These are phyloP conservation scores for Sycobia sp. DNA, from an alignment of 1,140 invertebrate genomes.

Conservation along the genomic window DNA sequence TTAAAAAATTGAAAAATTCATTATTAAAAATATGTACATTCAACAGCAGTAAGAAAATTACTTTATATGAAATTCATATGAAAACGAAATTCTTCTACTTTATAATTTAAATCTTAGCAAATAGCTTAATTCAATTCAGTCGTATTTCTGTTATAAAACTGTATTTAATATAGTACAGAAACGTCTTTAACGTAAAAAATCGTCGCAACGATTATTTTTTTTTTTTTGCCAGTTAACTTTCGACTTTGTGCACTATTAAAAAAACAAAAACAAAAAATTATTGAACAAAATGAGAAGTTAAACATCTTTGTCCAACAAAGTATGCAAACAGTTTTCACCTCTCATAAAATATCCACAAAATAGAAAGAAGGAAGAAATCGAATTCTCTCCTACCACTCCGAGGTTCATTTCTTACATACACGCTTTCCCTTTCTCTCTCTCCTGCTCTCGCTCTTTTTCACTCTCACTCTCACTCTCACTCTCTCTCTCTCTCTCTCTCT, in stretches of 20 bases:
- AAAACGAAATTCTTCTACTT: no score
- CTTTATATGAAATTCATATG: no score
- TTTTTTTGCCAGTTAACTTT: constrained; percentile 24
- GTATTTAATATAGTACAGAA: no score
- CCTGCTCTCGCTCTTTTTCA: no score
- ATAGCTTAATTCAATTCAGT: no score
- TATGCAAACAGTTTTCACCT: background rate
- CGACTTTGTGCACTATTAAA: constrained; percentile 2
- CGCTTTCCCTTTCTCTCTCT: background rate
- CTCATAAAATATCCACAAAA: background rate
- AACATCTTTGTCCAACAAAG: background rate
- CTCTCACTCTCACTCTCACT: background rate
- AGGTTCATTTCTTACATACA: constrained; percentile 7
- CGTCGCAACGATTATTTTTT: no score
- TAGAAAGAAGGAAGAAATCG: constrained; percentile 37
- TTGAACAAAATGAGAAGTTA: constrained; percentile 39
- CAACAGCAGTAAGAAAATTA: no score
- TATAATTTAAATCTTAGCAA: no score
- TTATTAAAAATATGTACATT: no score
- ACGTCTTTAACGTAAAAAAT: no score
- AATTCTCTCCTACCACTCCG: constrained; percentile 53
- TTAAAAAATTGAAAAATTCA: no score
- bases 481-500: background rate
- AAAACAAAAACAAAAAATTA: constrained; percentile 11
- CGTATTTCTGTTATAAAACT: no score